These are phyloP conservation scores for Drosophila niveifrons DNA, from an alignment of 2,888 invertebrate species.

Conservation along the genomic window DNA sequence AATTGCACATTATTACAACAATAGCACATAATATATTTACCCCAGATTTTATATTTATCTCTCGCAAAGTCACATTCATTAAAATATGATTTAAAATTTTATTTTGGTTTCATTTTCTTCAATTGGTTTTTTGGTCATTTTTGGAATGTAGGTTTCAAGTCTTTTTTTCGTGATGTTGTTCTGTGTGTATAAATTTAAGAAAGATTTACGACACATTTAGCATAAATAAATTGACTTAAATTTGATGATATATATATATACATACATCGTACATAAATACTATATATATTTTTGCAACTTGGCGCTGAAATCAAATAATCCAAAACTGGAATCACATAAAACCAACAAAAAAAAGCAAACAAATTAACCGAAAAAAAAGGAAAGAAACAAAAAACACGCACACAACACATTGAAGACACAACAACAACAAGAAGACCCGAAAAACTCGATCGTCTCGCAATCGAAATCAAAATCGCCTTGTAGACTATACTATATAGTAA, in stretches of 20 bases:
- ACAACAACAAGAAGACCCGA: conserved; percentile 17
- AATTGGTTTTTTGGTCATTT: conserved; percentile 23
- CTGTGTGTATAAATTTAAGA: conserved; percentile 42
- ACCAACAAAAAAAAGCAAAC: conserved; percentile 54
- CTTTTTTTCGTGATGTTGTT: conserved; percentile 14
- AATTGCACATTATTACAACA: conserved; percentile 20
- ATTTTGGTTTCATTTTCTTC: conserved; percentile 20
- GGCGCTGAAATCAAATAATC: conserved; percentile 83
- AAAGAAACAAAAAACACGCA: conserved; percentile 25
- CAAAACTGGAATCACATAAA: conserved; percentile 55
- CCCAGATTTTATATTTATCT: neutral
- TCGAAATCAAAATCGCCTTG: conserved; percentile 8
- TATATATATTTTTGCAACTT: conserved; percentile 78
- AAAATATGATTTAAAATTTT: conserved; percentile 28
- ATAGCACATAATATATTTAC: conserved; percentile 5
- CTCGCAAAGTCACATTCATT: conserved; percentile 23
- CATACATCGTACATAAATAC: conserved; percentile 34
- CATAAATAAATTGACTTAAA: conserved; percentile 62
- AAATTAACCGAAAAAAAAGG: conserved; percentile 34
- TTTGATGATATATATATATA: conserved; percentile 39
- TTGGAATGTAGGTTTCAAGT: conserved; percentile 16
- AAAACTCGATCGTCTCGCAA: conserved; percentile 37
- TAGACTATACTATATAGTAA: conserved; percentile 28
- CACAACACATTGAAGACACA: conserved; percentile 16
- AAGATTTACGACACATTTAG: conserved; percentile 53